phyloP scores from a whole-genome alignment of 2,888 invertebrate species.

The Glyphotaelius pellucidus region DNA sequence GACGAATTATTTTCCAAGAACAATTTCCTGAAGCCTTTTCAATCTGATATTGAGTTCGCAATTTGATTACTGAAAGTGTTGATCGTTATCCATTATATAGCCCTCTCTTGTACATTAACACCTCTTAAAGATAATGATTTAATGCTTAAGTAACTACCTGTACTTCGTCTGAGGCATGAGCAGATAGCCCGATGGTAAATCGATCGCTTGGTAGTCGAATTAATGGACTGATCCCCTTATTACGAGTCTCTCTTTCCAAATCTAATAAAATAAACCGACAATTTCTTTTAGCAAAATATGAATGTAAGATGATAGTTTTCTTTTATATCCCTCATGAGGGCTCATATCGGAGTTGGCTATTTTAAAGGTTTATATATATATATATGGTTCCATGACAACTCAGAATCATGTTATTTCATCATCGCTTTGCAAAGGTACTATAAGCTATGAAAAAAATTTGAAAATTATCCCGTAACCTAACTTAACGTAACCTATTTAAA shows the following conservation, averaged over 20 bases:
- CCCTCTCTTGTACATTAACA: neutral
- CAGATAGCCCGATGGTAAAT: neutral
- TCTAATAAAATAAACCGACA: too few species aligned
- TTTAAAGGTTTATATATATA: too few species aligned
- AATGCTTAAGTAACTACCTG: neutral
- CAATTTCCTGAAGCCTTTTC: neutral
- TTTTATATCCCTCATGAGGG: too few species aligned
- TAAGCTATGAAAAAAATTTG: too few species aligned
- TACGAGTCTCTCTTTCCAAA: neutral
- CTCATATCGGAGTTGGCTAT: too few species aligned
- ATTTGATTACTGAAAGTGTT: neutral
- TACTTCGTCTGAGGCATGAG: neutral
- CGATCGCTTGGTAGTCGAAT: neutral
- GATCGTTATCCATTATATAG: neutral
- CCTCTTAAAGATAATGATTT: neutral
- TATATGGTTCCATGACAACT: too few species aligned
- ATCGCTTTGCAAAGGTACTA: too few species aligned
- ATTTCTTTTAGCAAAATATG: too few species aligned
- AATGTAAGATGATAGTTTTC: too few species aligned
- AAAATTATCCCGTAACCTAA: too few species aligned
- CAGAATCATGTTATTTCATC: too few species aligned
- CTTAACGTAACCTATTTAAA: too few species aligned
- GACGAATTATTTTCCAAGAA: neutral
- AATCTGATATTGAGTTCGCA: neutral
- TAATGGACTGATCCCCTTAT: neutral